Base-by-base conservation (phyloP, 92 coral and sea anemone genomes). In the Porites rus region DNA sequence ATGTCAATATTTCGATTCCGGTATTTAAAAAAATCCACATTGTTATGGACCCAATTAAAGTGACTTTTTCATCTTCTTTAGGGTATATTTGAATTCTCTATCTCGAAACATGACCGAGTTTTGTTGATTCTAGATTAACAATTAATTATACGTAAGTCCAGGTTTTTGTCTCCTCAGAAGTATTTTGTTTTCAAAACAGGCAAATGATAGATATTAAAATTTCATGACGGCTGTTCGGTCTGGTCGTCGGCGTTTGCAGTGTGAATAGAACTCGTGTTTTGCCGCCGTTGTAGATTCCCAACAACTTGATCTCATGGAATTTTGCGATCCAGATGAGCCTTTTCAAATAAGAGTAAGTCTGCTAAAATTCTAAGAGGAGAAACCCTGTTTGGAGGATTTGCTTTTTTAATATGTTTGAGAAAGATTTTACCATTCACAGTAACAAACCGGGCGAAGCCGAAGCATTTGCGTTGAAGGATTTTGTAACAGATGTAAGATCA, bases 201-300 rank as follows among this genome's bases (percentile, higher is more conserved):
- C 78, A 86, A 91, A 90, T 85, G 85, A 66, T 63, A 59, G 82
- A 77, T 85, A 94, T 94, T 94, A 94, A 94, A 94, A 92, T 92
- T 94, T 94, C 91, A 94, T 94, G 98, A 81, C 62, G 17, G 65
- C n/a, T 51, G 50, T 14, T 13, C 72, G 6, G 68, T 6, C 18
- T 10, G 65, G 46, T 81, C 56, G 43, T 19, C 88, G 90, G 18
- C 77, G 77, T 3, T 50, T 19, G 80, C 22, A 19, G 46, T 38
- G 51, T 25, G 88, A 65, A 79, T 74, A 14, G 20, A 70, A 13
- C 10, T 20, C 11, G n/a, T 64, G 79, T 69, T 63, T 54, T 69
- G 43, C 4, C 60, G 60, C 46, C 63, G 21, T 53, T 20, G 38
- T 53, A 11, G 18, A 28, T 18, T 58, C 31, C 38, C 43, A 65